phyloP scores from a whole-genome alignment of 2,888 invertebrate species.

The Diogma glabrata region DNA sequence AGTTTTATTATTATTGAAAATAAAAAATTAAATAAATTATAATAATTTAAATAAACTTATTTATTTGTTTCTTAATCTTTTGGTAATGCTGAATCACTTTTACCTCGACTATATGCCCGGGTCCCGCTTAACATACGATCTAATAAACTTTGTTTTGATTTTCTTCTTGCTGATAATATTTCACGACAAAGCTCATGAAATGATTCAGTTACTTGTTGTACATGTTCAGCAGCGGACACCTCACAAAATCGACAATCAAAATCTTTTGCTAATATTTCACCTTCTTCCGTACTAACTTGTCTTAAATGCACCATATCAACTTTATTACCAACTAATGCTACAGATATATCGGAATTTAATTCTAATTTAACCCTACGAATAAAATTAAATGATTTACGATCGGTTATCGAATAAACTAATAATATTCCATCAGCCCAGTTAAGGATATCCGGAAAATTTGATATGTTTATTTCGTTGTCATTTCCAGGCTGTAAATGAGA shows the following conservation, averaged over 20 bases:
- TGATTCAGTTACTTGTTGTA: slow-evolving; percentile 69
- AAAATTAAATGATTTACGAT: slow-evolving; percentile 73
- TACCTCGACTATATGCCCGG: slow-evolving; percentile 67
- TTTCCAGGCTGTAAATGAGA: slow-evolving; percentile 30
- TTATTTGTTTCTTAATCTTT: slow-evolving; percentile 60
- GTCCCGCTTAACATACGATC: slow-evolving; percentile 75
- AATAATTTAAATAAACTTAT: too few species aligned
- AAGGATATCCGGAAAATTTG: slow-evolving; percentile 54
- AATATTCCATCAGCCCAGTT: slow-evolving; percentile 87
- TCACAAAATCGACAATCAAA: slow-evolving; percentile 81
- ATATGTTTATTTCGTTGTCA: slow-evolving; percentile 56
- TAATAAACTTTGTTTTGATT: slow-evolving; percentile 73
- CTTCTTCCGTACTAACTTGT: slow-evolving; percentile 79
- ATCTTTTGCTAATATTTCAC: slow-evolving; percentile 77
- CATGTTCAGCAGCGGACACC: slow-evolving; percentile 81
- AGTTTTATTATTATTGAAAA: too few species aligned
- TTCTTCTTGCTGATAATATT: slow-evolving; percentile 62
- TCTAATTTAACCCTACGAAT: slow-evolving; percentile 61
- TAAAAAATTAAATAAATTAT: too few species aligned
- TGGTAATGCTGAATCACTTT: slow-evolving; percentile 79
- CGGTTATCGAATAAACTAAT: slow-evolving; percentile 83
- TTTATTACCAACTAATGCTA: slow-evolving; percentile 82
- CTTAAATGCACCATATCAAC: slow-evolving; percentile 83
- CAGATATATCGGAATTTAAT: slow-evolving; percentile 59
- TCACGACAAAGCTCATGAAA: slow-evolving; percentile 78